Base-by-base conservation (phyloP, 2,113 vertebrate genomes). In the Herpailurus yagouaroundi region DNA sequence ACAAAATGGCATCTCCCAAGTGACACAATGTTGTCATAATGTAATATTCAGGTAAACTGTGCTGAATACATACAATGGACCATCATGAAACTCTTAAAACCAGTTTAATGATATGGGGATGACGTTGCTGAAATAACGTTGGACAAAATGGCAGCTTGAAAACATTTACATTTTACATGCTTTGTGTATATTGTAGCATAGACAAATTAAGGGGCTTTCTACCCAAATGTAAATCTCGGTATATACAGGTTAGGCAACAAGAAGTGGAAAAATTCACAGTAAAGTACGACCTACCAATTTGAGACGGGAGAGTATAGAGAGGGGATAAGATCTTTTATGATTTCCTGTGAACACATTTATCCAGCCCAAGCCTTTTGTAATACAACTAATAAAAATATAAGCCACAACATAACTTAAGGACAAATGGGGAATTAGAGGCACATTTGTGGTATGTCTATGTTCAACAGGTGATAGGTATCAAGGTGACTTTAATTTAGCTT, bases 11-110 rank as follows among this genome's bases (percentile, higher is more conserved):
- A 83, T 50, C 23, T 38, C 11, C 6, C 86, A n/a, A 76, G 23
- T 23, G 16, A 36, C 23, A 77, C 29, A 92, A 91, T 93, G 60
- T 68, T 36, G 0, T 36, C 52, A 41, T 66, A 79, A 84, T 85
- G 14, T 41, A 96, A 31, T 25, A 77, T 21, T 73, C 81, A 84
- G 73, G 41, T 88, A 64, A 90, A 73, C 91, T 63, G 25, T 69
- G 11, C 6, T 33, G 13, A 91, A 13, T 71, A 21, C 4, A 83
- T 50, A 21, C 1, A 71, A 66, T 31, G 19, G 55, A 45, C 29
- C 15, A n/a, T 71, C 1, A 31, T 41, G 38, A 82, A 96, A 79
- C 33, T 2, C 18, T 90, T 55, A 45, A 71, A 92, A 69, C 63
- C 84, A 48, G 27, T 45, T 2, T 19, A 52, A 73, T 12, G 7